Base-by-base conservation (phyloP, 2,797 vertebrate species). In the Phoxinus dragarum region DNA sequence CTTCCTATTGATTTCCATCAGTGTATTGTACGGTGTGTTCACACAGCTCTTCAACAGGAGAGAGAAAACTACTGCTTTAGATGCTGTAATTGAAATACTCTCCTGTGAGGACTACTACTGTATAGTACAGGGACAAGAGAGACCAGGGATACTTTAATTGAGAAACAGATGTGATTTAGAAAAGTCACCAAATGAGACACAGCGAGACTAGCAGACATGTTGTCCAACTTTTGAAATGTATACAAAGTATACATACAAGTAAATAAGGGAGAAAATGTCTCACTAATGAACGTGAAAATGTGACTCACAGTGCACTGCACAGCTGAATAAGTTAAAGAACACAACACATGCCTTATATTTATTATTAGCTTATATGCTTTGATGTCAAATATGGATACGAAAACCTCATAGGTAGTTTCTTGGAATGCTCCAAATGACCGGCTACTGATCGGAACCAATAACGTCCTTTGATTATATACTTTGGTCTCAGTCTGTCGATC, bases 1-100 rank as follows among this genome's bases (percentile, higher is more conserved):
- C 80, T 81, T 61, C 67, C 49, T 79, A 81, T 66, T 67, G 78
- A 84, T 85, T 81, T 80, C 40, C 76, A 72, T 73, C 23, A 86
- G 74, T 27, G 64, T 21, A 67, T 61, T 77, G 56, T 66, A 56
- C 66, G 56, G 68, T 73, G 17, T 49, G 36, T 54, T 61, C 31
- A 79, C 81, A 82, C 64, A 85, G 34, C 42, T 68, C 11, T 69
- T 44, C 61, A 56, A 68, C 9, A n/a, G 64, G 44, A 11, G 23
- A 76, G 38, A 85, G 66, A 52, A 66, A 64, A 75, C 34, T 84
- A 74, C 52, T 66, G 81, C 42, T 59, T 59, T 59, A 82, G 34
- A 40, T 71, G 12, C 14, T 31, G 17, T 82, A 59, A 72, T 81
- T 19, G 19, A 83, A 75, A 75, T 23, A 75, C 59, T 61, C 27